These are phyloP conservation scores for Rhizomys pruinosus DNA, from an alignment of 2,113 vertebrate genomes.

Conservation along the genomic window DNA sequence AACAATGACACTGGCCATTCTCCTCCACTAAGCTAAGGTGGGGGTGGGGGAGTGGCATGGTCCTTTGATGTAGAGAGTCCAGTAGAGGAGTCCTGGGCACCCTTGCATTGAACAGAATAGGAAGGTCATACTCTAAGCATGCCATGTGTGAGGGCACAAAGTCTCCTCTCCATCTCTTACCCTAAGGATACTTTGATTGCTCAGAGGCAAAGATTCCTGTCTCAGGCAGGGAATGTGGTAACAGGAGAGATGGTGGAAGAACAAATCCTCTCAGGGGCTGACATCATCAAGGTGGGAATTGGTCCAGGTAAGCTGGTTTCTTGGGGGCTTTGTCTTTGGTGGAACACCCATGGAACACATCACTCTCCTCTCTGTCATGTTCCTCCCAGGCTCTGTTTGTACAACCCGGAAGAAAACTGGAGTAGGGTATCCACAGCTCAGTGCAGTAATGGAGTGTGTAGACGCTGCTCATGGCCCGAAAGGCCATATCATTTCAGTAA, in stretches of 20 bases:
- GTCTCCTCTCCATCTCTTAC: background rate
- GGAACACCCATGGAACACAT: background rate
- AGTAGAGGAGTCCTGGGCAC: background rate
- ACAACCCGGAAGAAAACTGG: conserved; percentile 95
- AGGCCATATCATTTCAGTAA: conserved; percentile 95
- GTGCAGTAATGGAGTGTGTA: conserved; percentile 94
- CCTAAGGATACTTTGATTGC: conserved; percentile 34
- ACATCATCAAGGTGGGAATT: conserved; percentile 97
- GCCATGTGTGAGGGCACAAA: background rate
- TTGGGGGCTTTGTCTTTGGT: background rate
- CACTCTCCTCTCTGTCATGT: background rate
- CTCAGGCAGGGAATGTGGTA: conserved; percentile 94
- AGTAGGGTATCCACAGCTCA: conserved; percentile 95
- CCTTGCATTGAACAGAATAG: background rate
- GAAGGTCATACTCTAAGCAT: background rate
- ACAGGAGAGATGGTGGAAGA: conserved; percentile 97
- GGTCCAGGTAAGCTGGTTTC: conserved; percentile 90
- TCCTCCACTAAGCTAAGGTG: background rate
- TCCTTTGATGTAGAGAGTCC: background rate
- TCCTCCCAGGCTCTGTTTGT: conserved; percentile 91
- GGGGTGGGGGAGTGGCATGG: background rate
- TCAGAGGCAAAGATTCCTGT: too few species aligned
- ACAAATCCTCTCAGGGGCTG: conserved; percentile 93
- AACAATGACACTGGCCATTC: background rate
- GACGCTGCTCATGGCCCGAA: conserved; percentile 94